Base-by-base conservation (phyloP, 1,140 invertebrate genomes). In the Trypoxylus dichotomus region DNA sequence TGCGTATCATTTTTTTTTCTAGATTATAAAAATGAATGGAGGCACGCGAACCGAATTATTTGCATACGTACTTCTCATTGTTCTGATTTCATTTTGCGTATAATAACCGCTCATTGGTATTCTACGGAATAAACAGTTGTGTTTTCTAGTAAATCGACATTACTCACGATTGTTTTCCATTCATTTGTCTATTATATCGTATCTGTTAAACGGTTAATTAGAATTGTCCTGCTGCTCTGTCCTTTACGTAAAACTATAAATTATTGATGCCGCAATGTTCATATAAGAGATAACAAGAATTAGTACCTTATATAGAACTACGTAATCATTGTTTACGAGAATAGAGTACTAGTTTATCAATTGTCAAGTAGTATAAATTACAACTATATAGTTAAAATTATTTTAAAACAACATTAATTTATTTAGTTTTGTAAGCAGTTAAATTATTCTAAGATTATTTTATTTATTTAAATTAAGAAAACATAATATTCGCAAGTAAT, bases 81-180 rank as follows among this genome's bases (percentile, higher is more conserved):
- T 74, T 74, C 21, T 24, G 29, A 74, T 74, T 74, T 74, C 29
- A 74, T 74, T 41, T 74, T 74, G 72, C 72, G 29, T 74, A 74
- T 41, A 74, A 74, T 74, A 74, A 74, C 29, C 19, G n/a, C 41
- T n/a, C 7, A 37, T n/a, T 74, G 29, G 72, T 74, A 74, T 74
- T 74, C 29, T 29, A 21, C 19, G 19, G 72, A 41, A 74, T 21
- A 7, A 74, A 74, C 10, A 21, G 10, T 71, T 32, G n/a, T 11
- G 10, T 32, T 41, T 74, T 41, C 15, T 19, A 74, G 29, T 41
- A 32, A 41, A 74, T 41, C 37, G 72, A 24, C 21, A 41, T 74
- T 43, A 74, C 41, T 74, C 29, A 68, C 60, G 29, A 74, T 74
- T 37, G 15, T 41, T 41, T 74, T 15, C 32, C 32, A 29, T 74